Conservation (phyloP, 2,888 invertebrate species). For the Steinernema carpocapsae region DNA sequence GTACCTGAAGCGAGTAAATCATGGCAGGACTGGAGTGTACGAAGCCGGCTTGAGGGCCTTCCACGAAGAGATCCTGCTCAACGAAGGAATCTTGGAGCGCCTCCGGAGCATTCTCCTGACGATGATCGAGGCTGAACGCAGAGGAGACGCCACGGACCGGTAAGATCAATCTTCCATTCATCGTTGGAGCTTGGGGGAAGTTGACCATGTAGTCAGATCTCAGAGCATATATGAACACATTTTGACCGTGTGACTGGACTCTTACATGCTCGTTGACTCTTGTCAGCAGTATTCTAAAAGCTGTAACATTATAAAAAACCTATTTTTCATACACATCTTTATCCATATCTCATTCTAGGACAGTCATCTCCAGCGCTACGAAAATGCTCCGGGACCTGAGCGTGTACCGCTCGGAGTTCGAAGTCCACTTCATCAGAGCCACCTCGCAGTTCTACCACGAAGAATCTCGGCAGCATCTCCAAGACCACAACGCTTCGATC, state of each 20-base stretch:
- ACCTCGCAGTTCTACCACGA: constrained; percentile 95
- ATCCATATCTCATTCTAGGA: constrained; percentile 75
- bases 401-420: constrained; percentile 97
- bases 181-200: background rate
- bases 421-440: constrained; percentile 91
- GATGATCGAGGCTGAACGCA: constrained; percentile 92
- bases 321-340: background rate
- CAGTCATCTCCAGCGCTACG: constrained; percentile 95
- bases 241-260: too few relatives aligned
- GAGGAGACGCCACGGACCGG: constrained; percentile 80
- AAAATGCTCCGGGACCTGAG: constrained; percentile 95
- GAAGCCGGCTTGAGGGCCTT: constrained; percentile 94
- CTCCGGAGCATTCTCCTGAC: constrained; percentile 86
- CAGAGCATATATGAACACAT: too few relatives aligned
- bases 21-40: constrained; percentile 95
- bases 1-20: constrained; percentile 99
- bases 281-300: too few relatives aligned
- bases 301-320: background rate
- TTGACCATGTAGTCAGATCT: background rate
- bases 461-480: constrained; percentile 93
- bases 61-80: constrained; percentile 95
- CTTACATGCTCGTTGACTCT: too few relatives aligned
- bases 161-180: constrained; percentile 35
- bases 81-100: constrained; percentile 91
- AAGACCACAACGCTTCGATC: constrained; percentile 95